A percentile compares a stretch with the other conserved stretches of the same genome.
Conservation (phyloP, 1,140 invertebrate genomes). For the Lutraria rhynchaena region DNA sequence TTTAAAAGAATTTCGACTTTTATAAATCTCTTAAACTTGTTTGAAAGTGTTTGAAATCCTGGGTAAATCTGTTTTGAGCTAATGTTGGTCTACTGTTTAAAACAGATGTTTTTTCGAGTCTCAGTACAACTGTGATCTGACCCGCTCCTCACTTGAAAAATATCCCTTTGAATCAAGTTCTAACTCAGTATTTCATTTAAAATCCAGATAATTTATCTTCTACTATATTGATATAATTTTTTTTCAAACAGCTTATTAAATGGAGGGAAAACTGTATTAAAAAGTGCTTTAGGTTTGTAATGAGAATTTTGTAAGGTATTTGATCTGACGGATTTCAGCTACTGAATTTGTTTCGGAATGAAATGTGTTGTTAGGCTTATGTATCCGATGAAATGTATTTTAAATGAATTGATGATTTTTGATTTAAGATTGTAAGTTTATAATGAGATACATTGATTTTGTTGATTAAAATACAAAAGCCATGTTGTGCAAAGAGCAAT, state of each 20-base stretch:
- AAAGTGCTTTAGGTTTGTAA: neutral
- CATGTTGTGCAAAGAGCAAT: too few relatives aligned
- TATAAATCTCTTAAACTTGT: slow-evolving; percentile 36
- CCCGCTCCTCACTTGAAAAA: slow-evolving; percentile 29
- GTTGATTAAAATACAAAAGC: too few relatives aligned
- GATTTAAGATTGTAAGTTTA: too few relatives aligned
- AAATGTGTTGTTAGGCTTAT: too few relatives aligned
- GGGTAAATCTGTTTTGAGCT: slow-evolving; percentile 17
- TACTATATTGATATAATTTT: slow-evolving; percentile 34
- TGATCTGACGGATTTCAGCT: too few relatives aligned
- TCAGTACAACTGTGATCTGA: slow-evolving; percentile 40
- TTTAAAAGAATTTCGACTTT: slow-evolving; percentile 29
- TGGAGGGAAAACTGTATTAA: neutral
- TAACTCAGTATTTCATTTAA: slow-evolving; percentile 47
- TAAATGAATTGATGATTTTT: too few relatives aligned
- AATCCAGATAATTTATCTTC: slow-evolving; percentile 40
- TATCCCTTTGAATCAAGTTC: slow-evolving; percentile 30
- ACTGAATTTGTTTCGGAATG: too few relatives aligned
- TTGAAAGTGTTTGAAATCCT: slow-evolving; percentile 44
- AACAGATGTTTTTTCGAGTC: slow-evolving; percentile 33
- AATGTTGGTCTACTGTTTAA: slow-evolving; percentile 20
- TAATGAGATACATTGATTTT: too few relatives aligned
- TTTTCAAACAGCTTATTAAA: slow-evolving; percentile 37
- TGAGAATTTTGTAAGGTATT: too few relatives aligned
- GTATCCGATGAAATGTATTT: too few relatives aligned